A percentile compares a stretch with the other conserved stretches of the same genome.
Conservation (phyloP, 1,140 invertebrate genomes). For the Hermatobates lingyangjiaoensis region DNA sequence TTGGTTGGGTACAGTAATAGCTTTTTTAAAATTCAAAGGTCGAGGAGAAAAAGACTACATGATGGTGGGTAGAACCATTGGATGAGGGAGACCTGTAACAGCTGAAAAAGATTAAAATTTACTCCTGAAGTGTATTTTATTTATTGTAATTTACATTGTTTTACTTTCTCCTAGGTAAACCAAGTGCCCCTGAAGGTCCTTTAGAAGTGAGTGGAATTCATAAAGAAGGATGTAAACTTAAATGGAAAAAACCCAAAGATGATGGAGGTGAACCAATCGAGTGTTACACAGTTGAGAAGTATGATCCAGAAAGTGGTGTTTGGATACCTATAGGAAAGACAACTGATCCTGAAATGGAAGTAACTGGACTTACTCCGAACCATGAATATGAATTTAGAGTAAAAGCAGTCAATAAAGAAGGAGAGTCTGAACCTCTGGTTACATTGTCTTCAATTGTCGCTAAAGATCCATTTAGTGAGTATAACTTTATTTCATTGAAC, state of each 20-base stretch:
- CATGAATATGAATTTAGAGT: constrained; percentile 97
- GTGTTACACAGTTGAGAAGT: constrained; percentile 89
- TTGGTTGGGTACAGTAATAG: too few species aligned
- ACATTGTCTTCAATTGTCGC: constrained; percentile 79
- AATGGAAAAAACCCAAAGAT: constrained; percentile 95
- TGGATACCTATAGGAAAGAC: constrained; percentile 77
- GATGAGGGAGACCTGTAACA: too few species aligned
- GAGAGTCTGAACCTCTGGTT: constrained; percentile 90
- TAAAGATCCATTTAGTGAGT: constrained; percentile 90
- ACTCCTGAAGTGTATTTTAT: too few species aligned
- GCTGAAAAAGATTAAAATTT: too few species aligned
- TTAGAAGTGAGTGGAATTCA: constrained; percentile 85
- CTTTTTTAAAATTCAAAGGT: too few species aligned
- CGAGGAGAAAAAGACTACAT: too few species aligned
- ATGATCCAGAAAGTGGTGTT: constrained; percentile 72
- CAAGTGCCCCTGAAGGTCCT: constrained; percentile 82
- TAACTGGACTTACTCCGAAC: constrained; percentile 71
- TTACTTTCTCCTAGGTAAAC: constrained; percentile 45
- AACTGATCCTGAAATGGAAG: constrained; percentile 64
- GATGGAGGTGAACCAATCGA: constrained; percentile 92
- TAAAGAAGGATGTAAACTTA: constrained; percentile 86
- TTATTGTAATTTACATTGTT: too few species aligned
- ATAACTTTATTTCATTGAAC: too few species aligned
- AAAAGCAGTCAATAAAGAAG: constrained; percentile 90
- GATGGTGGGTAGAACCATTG: too few species aligned